Conservation (phyloP, 53 echinoderm and acorn worm species). For the Apostichopus leukothele region DNA sequence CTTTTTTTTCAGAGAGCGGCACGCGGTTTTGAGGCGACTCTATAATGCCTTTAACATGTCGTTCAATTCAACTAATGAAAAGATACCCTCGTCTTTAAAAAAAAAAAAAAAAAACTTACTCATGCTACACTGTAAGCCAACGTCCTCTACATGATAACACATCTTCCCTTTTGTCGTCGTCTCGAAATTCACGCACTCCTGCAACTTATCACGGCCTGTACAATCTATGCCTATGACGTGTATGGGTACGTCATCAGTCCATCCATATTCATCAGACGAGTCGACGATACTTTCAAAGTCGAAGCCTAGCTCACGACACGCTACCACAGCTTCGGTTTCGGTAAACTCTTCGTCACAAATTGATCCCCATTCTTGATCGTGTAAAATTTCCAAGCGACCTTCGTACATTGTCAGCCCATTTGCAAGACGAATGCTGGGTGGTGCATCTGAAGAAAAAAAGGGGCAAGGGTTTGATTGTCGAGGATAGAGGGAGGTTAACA, state of each 20-base stretch:
- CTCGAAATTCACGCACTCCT: neutral
- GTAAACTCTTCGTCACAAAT: constrained; percentile 20
- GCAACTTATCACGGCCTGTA: constrained; percentile 5
- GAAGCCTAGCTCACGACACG: constrained; percentile 5
- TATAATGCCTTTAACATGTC: too few relatives aligned
- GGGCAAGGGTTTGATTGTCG: too few relatives aligned
- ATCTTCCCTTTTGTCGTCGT: neutral
- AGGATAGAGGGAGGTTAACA: too few relatives aligned
- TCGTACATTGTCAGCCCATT: neutral
- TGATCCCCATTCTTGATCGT: constrained; percentile 14
- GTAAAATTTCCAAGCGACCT: constrained; percentile 19
- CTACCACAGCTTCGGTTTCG: neutral
- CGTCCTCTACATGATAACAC: constrained; percentile 19
- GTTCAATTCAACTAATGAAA: too few relatives aligned
- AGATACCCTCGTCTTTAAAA: too few relatives aligned
- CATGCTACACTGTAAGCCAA: neutral
- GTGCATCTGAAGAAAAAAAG: neutral
- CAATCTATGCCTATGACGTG: neutral
- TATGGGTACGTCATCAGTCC: neutral
- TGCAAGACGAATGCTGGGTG: constrained; percentile 7
- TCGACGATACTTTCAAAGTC: neutral
- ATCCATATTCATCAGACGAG: constrained; percentile 5
- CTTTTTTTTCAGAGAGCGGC: too few relatives aligned
- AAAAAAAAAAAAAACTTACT: neutral
- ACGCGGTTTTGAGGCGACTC: too few relatives aligned